A percentile compares a stretch with the other conserved stretches of the same genome.
Conservation (phyloP, 2,888 invertebrate genomes). For the Lasioglossum leucozonium region DNA sequence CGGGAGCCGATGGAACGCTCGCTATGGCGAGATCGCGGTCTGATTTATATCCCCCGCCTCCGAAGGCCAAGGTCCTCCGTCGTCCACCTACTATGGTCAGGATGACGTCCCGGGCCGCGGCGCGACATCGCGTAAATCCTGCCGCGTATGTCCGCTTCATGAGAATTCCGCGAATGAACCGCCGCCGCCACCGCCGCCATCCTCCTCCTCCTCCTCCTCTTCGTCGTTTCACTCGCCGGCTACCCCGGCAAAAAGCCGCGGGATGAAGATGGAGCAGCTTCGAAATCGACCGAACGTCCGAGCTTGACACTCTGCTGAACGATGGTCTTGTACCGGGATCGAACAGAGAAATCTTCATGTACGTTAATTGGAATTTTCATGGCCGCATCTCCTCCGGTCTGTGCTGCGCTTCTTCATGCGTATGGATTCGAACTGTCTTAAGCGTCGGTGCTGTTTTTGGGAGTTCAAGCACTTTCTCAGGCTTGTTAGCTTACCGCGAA, state of each 20-base stretch:
- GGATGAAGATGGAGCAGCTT: conserved; percentile 1
- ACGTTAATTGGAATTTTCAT: conserved; percentile 1
- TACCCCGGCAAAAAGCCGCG: neutral
- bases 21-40: conserved; percentile 74
- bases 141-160: conserved; percentile 26
- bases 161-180: conserved; percentile 47
- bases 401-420: neutral
- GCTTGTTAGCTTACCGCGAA: neutral
- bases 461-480: neutral
- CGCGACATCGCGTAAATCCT: conserved; percentile 54
- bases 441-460: neutral
- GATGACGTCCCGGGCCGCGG: conserved; percentile 43
- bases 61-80: conserved; percentile 61
- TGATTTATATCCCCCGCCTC: conserved; percentile 74
- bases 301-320: neutral
- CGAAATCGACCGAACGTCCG: neutral
- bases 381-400: neutral
- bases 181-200: neutral
- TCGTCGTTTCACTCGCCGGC: neutral
- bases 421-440: neutral
- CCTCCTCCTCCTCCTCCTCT: neutral
- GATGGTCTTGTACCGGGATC: neutral
- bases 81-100: conserved; percentile 64
- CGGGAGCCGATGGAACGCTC: conserved; percentile 72
- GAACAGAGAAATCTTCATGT: neutral